These are phyloP conservation scores for Crotophaga sulcirostris DNA, from an alignment of 2,113 vertebrate genomes.

Conservation along the genomic window DNA sequence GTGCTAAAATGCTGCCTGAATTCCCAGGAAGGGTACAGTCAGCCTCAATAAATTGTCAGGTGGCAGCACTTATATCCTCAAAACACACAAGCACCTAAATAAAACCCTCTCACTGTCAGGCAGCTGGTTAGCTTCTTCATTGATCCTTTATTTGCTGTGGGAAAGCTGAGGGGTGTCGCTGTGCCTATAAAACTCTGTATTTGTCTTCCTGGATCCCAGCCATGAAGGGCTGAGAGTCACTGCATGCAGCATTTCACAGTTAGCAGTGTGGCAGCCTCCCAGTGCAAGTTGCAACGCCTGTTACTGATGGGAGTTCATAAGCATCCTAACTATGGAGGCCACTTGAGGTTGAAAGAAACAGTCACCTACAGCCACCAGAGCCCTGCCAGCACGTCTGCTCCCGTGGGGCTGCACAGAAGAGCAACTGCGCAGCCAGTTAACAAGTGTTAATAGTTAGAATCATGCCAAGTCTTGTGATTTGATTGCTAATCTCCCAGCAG, in stretches of 20 bases:
- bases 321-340: rapidly evolving
- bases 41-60: background rate
- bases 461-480: conserved; percentile 31
- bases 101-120: background rate
- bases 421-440: background rate
- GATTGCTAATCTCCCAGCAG: conserved; percentile 34
- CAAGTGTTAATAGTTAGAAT: background rate
- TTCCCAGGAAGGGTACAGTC: background rate
- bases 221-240: background rate
- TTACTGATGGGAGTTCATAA: rapidly evolving
- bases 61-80: background rate
- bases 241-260: rapidly evolving
- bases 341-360: background rate
- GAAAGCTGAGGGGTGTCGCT: rapidly evolving
- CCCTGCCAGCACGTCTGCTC: rapidly evolving
- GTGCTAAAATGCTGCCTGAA: background rate
- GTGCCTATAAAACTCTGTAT: rapidly evolving
- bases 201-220: rapidly evolving
- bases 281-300: rapidly evolving
- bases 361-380: rapidly evolving
- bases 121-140: background rate
- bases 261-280: background rate
- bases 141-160: rapidly evolving
- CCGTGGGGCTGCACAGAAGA: background rate
- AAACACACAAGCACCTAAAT: background rate